Evolutionary conservation across 53 echinoderm and acorn worm genomes (phyloP).

Genomic region (Zoroaster sp.): DNA sequence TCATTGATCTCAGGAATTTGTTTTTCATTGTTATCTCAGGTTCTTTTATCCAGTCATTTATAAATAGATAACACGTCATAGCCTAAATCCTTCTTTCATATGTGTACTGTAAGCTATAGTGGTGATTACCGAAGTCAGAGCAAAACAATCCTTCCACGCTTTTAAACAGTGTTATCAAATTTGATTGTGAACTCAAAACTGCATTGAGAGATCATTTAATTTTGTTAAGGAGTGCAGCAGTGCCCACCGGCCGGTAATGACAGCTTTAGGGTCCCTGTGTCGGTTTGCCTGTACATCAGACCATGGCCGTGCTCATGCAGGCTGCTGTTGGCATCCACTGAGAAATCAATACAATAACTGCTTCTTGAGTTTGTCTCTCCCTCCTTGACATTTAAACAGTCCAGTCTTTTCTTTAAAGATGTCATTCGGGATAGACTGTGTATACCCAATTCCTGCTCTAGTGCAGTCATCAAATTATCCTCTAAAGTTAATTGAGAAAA

Average conservation of each 20-base stretch:
- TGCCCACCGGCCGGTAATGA: not conserved
- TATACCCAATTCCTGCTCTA: no score
- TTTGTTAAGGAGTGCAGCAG: not conserved
- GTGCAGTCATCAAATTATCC: no score
- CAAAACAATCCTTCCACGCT: no score
- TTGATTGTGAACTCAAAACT: not conserved
- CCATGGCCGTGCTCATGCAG: not conserved
- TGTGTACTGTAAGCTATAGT: no score
- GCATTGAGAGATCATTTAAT: not conserved
- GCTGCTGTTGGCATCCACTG: not conserved
- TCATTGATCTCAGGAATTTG: no score
- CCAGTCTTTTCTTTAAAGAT: conserved; percentile 9
- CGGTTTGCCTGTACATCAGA: not conserved
- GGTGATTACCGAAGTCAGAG: no score
- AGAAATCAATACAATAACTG: conserved; percentile 25
- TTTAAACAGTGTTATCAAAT: no score
- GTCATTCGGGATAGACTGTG: not conserved
- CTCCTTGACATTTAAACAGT: conserved; percentile 38
- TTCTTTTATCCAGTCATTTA: no score
- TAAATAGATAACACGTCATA: no score
- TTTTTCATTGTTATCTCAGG: no score
- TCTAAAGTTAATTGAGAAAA: no score
- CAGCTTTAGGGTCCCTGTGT: not conserved
- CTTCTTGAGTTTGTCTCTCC: conserved; percentile 16
- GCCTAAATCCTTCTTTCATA: no score